Evolutionary conservation across 2,888 invertebrate species (phyloP).

Genomic region (Strigamia maritima): DNA sequence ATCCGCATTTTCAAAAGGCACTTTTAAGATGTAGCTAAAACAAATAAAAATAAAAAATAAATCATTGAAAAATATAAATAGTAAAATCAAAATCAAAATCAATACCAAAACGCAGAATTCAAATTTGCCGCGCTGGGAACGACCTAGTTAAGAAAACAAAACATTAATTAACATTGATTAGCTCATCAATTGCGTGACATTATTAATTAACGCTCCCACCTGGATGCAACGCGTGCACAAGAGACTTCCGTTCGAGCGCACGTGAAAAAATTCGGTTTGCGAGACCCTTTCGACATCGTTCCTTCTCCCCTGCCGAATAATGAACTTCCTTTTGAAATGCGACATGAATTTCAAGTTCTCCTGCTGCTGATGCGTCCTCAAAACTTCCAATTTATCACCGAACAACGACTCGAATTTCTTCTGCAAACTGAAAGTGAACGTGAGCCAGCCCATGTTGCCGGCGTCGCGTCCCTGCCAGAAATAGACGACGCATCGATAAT

Average conservation of each 20-base stretch:
- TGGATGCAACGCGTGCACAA: slow-evolving; percentile 89
- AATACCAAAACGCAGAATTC: slow-evolving; percentile 90
- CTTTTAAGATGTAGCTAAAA: slow-evolving; percentile 79
- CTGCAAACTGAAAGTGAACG: slow-evolving; percentile 92
- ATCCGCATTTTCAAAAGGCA: slow-evolving; percentile 78
- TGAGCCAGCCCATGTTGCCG: slow-evolving; percentile 98
- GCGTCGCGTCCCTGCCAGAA: slow-evolving; percentile 96
- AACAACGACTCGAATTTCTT: slow-evolving; percentile 87
- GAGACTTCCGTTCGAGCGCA: slow-evolving; percentile 92
- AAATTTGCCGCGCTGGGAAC: slow-evolving; percentile 77
- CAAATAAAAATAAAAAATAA: too few relatives aligned
- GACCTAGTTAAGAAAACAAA: slow-evolving; percentile 56
- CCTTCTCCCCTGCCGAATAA: slow-evolving; percentile 83
- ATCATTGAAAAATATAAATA: too few relatives aligned
- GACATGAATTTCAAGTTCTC: slow-evolving; percentile 98
- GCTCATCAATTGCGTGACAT: too few relatives aligned
- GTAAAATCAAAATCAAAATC: too few relatives aligned
- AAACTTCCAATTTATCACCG: slow-evolving; percentile 86
- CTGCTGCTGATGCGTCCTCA: slow-evolving; percentile 95
- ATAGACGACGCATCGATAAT: slow-evolving; percentile 94
- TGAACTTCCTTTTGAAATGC: slow-evolving; percentile 91
- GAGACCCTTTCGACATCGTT: slow-evolving; percentile 56
- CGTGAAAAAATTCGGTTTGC: slow-evolving; percentile 83
- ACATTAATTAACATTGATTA: neutral
- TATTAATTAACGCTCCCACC: too few relatives aligned